Conservation (phyloP, 2,113 vertebrate genomes). For the Percina caprodes region DNA sequence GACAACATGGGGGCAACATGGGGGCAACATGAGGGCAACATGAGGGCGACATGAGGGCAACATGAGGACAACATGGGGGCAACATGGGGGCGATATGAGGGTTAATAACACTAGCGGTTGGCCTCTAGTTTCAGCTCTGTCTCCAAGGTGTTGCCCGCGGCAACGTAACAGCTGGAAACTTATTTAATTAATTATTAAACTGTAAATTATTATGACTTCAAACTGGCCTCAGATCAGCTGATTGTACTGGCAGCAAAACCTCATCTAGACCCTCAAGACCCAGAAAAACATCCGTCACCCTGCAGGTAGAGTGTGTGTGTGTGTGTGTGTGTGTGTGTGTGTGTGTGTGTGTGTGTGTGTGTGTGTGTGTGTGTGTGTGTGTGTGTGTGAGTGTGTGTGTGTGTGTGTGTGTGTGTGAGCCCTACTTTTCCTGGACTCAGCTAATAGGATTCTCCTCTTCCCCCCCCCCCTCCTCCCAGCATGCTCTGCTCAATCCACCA, state of each 20-base stretch:
- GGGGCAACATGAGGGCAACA: too few relatives aligned
- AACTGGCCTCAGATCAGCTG: background rate
- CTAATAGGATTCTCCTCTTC: constrained; percentile 76
- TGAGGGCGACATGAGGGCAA: too few relatives aligned
- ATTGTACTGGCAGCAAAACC: background rate
- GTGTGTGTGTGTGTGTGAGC: constrained; percentile 23
- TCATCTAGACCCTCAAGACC: background rate
- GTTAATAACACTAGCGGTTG: too few relatives aligned
- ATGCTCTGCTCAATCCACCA: constrained; percentile 56
- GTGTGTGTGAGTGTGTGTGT: constrained; percentile 28
- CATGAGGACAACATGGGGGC: too few relatives aligned
- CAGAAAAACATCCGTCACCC: background rate
- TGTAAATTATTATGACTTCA: too few relatives aligned
- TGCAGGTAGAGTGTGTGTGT: background rate
- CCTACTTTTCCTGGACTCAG: constrained; percentile 71
- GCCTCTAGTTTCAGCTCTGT: too few relatives aligned
- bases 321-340: background rate
- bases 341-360: too few relatives aligned
- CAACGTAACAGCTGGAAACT: too few relatives aligned
- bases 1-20: too few relatives aligned
- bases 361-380: background rate
- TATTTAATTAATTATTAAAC: too few relatives aligned
- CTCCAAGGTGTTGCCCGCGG: too few relatives aligned
- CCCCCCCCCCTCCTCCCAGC: constrained; percentile 40
- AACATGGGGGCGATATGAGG: too few relatives aligned